Evolutionary conservation across 2,888 invertebrate genomes (phyloP).

Genomic region (Clitarchus hookeri): DNA sequence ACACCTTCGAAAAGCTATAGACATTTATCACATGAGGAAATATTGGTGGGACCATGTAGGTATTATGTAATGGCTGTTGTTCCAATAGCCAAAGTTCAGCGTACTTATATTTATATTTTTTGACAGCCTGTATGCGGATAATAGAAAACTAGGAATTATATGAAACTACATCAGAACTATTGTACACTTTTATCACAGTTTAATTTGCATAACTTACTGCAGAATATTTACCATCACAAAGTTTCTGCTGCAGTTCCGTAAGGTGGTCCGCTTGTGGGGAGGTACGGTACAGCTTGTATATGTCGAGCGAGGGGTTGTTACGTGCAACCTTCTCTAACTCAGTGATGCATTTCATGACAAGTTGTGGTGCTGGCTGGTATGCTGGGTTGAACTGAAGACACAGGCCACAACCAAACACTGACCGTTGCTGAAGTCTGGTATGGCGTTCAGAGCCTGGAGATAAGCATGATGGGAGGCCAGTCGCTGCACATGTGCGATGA

Average conservation of each 20-base stretch:
- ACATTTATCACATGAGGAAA: too few relatives aligned
- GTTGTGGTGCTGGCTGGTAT: constrained; percentile 62
- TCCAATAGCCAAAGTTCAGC: too few relatives aligned
- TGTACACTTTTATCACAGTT: too few relatives aligned
- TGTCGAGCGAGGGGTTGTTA: constrained; percentile 59
- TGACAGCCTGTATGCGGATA: too few relatives aligned
- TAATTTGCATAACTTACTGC: background rate
- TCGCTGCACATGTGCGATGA: constrained; percentile 70
- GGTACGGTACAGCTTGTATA: constrained; percentile 69
- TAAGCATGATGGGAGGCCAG: constrained; percentile 64
- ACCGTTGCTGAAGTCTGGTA: constrained; percentile 50
- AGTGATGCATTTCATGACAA: constrained; percentile 63
- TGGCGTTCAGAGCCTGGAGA: constrained; percentile 52
- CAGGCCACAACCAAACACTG: constrained; percentile 67
- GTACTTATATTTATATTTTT: too few relatives aligned
- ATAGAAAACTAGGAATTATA: too few relatives aligned
- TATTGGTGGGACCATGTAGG: too few relatives aligned
- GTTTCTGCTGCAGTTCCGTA: constrained; percentile 60
- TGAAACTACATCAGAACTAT: too few relatives aligned
- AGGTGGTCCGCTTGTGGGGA: constrained; percentile 65
- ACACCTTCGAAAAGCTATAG: too few relatives aligned
- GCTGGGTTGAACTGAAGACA: constrained; percentile 64
- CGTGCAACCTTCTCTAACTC: constrained; percentile 65
- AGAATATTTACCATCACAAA: constrained; percentile 55
- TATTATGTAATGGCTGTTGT: too few relatives aligned